A percentile compares a stretch with the other conserved stretches of the same genome.
These are phyloP conservation scores for Stichodactyla mertensii DNA, from an alignment of 64 coral and sea anemone species.

Conservation along the genomic window DNA sequence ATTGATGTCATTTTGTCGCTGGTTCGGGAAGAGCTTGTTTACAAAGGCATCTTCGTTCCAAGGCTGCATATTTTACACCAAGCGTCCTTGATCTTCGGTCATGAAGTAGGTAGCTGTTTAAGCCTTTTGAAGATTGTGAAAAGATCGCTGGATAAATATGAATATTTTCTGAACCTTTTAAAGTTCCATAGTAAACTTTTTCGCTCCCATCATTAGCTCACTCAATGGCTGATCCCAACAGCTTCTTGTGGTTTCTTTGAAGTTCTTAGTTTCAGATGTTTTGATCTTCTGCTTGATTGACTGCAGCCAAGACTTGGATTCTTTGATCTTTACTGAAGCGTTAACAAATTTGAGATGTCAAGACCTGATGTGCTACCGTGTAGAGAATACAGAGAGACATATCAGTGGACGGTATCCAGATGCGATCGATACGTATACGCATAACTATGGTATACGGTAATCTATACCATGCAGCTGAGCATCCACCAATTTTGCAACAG, in stretches of 20 bases:
- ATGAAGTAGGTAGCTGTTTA: neutral
- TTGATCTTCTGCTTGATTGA: neutral
- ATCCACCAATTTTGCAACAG: neutral
- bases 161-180: neutral
- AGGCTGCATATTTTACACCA: slow-evolving; percentile 8
- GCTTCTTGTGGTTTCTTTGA: neutral
- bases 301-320: neutral
- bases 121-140: neutral
- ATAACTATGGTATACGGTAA: no score
- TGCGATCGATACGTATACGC: neutral
- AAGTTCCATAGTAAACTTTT: neutral
- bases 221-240: neutral
- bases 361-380: neutral
- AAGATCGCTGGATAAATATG: neutral
- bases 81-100: neutral
- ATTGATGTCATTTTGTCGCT: neutral
- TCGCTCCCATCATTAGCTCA: neutral
- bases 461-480: neutral
- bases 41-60: slow-evolving; percentile 30
- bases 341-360: neutral
- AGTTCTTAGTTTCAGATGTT: neutral
- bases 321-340: neutral
- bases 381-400: neutral
- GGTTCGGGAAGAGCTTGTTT: neutral
- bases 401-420: neutral